Percentiles rank a stretch among this genome's conserved stretches.
phyloP scores from a whole-genome alignment of 2,888 invertebrate species.

The Melanophora roralis region DNA sequence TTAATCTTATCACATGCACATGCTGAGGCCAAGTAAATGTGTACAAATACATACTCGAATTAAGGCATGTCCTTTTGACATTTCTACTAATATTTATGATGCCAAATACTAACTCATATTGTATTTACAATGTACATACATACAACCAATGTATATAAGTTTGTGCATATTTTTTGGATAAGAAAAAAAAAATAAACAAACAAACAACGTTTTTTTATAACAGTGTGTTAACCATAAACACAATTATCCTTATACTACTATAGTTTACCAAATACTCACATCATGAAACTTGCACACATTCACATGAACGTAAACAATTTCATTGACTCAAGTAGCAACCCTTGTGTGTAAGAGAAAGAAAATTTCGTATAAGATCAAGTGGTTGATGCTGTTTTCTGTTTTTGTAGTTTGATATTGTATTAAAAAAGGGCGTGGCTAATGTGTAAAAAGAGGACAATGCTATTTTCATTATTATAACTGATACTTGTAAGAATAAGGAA shows the following conservation, averaged over 20 bases:
- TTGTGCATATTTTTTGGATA: slow-evolving; percentile 19
- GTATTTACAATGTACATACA: slow-evolving; percentile 52
- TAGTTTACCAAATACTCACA: slow-evolving; percentile 14
- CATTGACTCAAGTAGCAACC: slow-evolving; percentile 59
- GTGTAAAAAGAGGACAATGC: slow-evolving; percentile 53
- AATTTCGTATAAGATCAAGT: slow-evolving; percentile 70
- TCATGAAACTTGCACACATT: background rate
- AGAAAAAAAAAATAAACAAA: too few relatives aligned
- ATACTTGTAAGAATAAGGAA: slow-evolving; percentile 58
- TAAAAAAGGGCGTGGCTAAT: slow-evolving; percentile 61
- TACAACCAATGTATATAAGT: slow-evolving; percentile 63
- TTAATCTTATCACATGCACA: slow-evolving; percentile 10
- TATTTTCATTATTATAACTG: slow-evolving; percentile 45
- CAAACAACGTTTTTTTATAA: slow-evolving; percentile 23
- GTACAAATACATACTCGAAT: background rate
- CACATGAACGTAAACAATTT: slow-evolving; percentile 8
- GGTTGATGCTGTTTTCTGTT: slow-evolving; percentile 64
- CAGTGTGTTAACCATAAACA: slow-evolving; percentile 53
- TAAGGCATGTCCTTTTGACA: slow-evolving; percentile 61
- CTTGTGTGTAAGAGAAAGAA: slow-evolving; percentile 61
- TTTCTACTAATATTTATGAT: slow-evolving; percentile 54
- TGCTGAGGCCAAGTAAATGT: slow-evolving; percentile 22
- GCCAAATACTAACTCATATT: background rate
- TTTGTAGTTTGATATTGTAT: slow-evolving; percentile 27
- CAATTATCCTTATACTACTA: slow-evolving; percentile 26